These are phyloP conservation scores for Melipona bicolor DNA, from an alignment of 2,888 invertebrate genomes.

Conservation along the genomic window DNA sequence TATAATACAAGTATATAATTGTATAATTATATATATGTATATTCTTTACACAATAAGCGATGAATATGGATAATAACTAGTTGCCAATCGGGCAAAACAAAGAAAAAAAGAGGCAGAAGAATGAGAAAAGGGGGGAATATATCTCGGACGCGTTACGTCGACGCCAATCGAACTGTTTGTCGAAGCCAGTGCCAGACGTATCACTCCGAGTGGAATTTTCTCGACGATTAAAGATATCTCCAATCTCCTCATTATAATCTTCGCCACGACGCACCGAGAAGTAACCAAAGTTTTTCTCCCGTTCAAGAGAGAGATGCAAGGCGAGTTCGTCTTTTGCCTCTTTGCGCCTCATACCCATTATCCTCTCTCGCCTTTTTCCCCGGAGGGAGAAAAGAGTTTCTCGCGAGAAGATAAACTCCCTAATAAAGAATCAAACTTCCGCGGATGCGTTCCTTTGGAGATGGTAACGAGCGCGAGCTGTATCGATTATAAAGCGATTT, in stretches of 20 bases:
- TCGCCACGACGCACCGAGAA: not conserved
- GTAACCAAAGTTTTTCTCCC: slow-evolving; percentile 20
- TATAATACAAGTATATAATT: too few relatives aligned
- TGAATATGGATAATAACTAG: too few relatives aligned
- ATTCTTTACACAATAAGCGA: not conserved
- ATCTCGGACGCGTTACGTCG: too few relatives aligned
- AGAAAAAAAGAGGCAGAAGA: not conserved
- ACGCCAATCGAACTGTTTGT: not conserved
- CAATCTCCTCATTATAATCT: slow-evolving; percentile 27
- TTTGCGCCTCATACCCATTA: too few relatives aligned
- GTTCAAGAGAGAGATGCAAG: not conserved
- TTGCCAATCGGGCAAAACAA: too few relatives aligned
- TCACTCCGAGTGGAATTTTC: not conserved
- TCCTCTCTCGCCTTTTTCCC: not conserved
- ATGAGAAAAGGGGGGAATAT: not conserved
- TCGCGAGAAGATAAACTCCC: not conserved
- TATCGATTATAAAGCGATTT: slow-evolving; percentile 7
- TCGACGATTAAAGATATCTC: slow-evolving; percentile 13
- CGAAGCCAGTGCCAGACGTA: not conserved
- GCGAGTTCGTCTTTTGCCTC: too few relatives aligned
- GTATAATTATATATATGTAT: too few relatives aligned
- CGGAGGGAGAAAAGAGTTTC: not conserved
- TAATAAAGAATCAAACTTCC: slow-evolving; percentile 17
- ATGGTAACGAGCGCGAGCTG: not conserved
- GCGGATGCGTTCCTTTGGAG: not conserved